Base-by-base conservation (phyloP, 2,113 vertebrate genomes). In the Chrysochloris asiatica region DNA sequence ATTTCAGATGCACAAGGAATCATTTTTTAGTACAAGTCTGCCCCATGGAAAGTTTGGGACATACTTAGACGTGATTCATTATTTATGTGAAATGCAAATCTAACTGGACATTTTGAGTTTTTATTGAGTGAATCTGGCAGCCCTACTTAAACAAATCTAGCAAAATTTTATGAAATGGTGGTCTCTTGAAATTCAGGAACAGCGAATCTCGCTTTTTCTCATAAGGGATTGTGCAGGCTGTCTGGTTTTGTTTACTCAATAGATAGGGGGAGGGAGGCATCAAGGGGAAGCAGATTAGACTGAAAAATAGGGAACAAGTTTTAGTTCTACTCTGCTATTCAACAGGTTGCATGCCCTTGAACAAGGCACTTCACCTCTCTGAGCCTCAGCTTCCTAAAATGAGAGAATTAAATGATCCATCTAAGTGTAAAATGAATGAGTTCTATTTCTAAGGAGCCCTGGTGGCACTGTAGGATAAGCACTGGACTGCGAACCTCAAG, bases 31-130 rank as follows among this genome's bases (percentile, higher is more conserved):
- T 81, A 26, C 47, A 88, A 87, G 33, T 52, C 38, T 94, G 67
- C 43, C 69, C 85, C 59, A 91, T 90, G 76, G 86, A 67, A 80
- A 81, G 71, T 82, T 63, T 69, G 61, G 80, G 33, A 56, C 75
- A 63, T 56, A 38, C 50, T 63, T 67, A 86, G 76, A 67, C 67
- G 69, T 56, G 71, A 80, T 91, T 86, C 26, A 26, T 52, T 88
- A 50, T 83, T 92, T 86, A 83, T 89, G 47, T 63, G 52, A 88
- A 80, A 89, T 86, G 84, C 69, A 90, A 33, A 86, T 80, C 67
- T 82, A 80, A 94, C 36, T 81, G 52, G 45, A 30, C 71, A 86
- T 82, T 33, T 67, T 92, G 14, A 84, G 83, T 38, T 94, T 95
- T 81, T 88, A 75, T 81, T 95, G 86, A 36, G 38, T 84, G 84